Evolutionary conservation across 2,888 invertebrate genomes (phyloP).

Genomic region (Coecobrya sp.): DNA sequence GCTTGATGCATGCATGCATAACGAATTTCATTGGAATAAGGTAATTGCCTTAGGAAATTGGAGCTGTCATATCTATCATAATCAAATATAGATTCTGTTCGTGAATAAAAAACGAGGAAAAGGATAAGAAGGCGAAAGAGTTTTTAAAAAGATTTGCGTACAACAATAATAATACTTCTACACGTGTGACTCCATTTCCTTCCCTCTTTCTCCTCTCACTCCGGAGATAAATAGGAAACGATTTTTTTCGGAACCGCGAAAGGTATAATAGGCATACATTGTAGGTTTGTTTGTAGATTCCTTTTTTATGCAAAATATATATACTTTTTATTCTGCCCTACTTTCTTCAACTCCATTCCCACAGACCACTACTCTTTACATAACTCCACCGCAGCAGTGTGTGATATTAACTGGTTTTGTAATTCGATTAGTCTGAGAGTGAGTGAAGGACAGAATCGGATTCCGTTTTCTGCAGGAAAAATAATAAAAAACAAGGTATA

Average conservation of each 20-base stretch:
- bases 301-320: neutral
- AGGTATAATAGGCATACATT: neutral
- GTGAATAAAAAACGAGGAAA: neutral
- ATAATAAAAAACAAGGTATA: constrained; percentile 7
- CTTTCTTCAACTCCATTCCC: neutral
- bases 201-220: neutral
- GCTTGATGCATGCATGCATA: neutral
- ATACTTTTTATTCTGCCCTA: neutral
- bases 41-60: constrained; percentile 71
- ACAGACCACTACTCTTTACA: neutral
- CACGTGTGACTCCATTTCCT: constrained; percentile 20
- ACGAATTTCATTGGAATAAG: constrained; percentile 40
- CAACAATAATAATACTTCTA: constrained; percentile 29
- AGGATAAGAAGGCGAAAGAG: constrained; percentile 6
- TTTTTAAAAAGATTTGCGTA: constrained; percentile 32
- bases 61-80: constrained; percentile 73
- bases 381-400: neutral
- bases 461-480: neutral
- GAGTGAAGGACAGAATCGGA: constrained; percentile 26
- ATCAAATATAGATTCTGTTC: constrained; percentile 48
- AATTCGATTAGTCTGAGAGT: constrained; percentile 18
- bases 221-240: neutral
- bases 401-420: constrained; percentile 18
- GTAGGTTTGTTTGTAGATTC: neutral
- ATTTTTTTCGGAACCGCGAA: neutral